A percentile compares a stretch with the other conserved stretches of the same genome.
These are phyloP conservation scores for Lycophotia porphyrea DNA, from an alignment of 2,888 invertebrate genomes.

Conservation along the genomic window DNA sequence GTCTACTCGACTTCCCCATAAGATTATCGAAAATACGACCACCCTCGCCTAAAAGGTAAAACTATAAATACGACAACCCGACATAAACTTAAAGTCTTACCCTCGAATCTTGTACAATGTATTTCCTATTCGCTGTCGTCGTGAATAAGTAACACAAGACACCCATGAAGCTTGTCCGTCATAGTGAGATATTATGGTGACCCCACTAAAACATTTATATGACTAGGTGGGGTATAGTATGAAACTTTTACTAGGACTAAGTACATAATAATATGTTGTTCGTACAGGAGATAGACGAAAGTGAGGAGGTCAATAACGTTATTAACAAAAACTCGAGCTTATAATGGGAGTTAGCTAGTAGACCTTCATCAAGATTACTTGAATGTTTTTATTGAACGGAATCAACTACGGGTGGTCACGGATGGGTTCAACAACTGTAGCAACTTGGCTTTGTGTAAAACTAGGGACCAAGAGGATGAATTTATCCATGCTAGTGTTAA, in stretches of 20 bases:
- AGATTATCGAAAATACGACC: slow-evolving; percentile 45
- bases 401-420: neutral
- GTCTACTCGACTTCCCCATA: slow-evolving; percentile 17
- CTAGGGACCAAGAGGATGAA: no score
- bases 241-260: slow-evolving; percentile 57
- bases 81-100: slow-evolving; percentile 45
- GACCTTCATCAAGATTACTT: neutral
- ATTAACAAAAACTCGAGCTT: no score
- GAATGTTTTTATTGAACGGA: neutral
- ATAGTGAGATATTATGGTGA: slow-evolving; percentile 67
- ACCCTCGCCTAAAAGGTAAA: slow-evolving; percentile 10
- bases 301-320: no score
- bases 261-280: slow-evolving; percentile 37
- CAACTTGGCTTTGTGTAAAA: no score
- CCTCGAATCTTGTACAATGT: slow-evolving; percentile 42
- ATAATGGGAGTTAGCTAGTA: no score
- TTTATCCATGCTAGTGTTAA: no score
- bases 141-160: slow-evolving; percentile 62
- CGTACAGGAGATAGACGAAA: neutral
- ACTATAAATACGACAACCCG: slow-evolving; percentile 43
- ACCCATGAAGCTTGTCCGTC: slow-evolving; percentile 63
- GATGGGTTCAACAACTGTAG: slow-evolving; percentile 2
- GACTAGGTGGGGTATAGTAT: slow-evolving; percentile 68
- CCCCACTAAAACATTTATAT: slow-evolving; percentile 76
- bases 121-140: slow-evolving; percentile 37